Conservation (phyloP, 2,888 invertebrate species). For the Melieria picta region DNA sequence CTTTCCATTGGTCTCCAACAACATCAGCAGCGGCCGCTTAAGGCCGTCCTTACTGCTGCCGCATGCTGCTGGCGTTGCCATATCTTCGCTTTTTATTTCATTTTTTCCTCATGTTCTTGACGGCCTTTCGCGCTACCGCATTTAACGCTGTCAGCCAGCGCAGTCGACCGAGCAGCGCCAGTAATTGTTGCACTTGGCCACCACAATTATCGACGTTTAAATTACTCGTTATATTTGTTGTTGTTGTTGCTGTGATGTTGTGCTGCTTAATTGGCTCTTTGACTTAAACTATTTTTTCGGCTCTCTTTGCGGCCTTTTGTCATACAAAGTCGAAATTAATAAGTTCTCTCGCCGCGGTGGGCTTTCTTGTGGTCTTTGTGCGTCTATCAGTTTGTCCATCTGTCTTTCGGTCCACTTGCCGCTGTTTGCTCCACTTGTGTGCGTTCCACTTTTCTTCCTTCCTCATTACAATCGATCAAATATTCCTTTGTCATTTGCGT, state of each 20-base stretch:
- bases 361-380: background rate
- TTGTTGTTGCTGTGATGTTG: background rate
- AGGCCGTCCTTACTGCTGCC: background rate
- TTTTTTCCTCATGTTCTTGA: background rate
- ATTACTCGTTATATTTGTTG: background rate
- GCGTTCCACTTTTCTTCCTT: too few relatives aligned
- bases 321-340: background rate
- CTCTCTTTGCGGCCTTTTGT: background rate
- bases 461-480: too few relatives aligned
- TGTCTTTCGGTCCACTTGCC: too few relatives aligned
- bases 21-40: background rate
- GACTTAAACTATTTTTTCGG: background rate
- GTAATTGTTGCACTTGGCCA: constrained; percentile 12
- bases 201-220: constrained; percentile 2
- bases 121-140: too few relatives aligned
- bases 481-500: too few relatives aligned
- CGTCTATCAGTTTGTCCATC: too few relatives aligned
- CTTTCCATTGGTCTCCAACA: background rate
- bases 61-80: background rate
- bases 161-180: background rate
- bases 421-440: too few relatives aligned
- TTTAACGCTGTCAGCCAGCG: too few relatives aligned
- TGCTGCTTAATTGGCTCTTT: background rate
- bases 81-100: background rate
- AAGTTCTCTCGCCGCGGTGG: background rate